Percentiles rank a stretch among this genome's conserved stretches.
These are phyloP conservation scores for Melanostigma gelatinosum DNA, from an alignment of 2,113 vertebrate genomes.

Conservation along the genomic window DNA sequence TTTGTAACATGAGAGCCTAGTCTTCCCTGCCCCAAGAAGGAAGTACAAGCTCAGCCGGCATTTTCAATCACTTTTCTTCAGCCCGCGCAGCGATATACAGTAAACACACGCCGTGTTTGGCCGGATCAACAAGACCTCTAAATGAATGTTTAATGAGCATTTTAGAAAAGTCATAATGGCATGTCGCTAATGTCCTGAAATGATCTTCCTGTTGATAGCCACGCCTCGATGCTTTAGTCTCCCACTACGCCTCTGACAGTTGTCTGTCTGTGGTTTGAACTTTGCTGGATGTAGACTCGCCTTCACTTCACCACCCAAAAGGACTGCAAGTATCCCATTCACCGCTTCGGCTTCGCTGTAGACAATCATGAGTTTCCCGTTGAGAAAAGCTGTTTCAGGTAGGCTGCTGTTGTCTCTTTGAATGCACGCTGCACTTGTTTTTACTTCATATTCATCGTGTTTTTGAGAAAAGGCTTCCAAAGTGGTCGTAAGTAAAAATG, in stretches of 20 bases:
- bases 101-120: slow-evolving; percentile 75
- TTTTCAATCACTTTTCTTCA: slow-evolving; percentile 71
- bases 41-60: slow-evolving; percentile 72
- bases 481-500: not conserved
- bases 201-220: slow-evolving; percentile 94
- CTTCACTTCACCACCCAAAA: slow-evolving; percentile 74
- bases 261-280: slow-evolving; percentile 93
- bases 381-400: slow-evolving; percentile 96
- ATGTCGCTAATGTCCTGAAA: slow-evolving; percentile 99
- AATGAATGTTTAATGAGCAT: slow-evolving; percentile 99
- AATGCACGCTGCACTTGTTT: not conserved
- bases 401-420: slow-evolving; percentile 72
- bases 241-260: slow-evolving; percentile 89
- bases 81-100: slow-evolving; percentile 60
- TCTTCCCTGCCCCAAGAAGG: slow-evolving; percentile 85
- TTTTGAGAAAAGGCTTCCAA: too few relatives aligned
- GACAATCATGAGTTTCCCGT: slow-evolving; percentile 91
- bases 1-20: slow-evolving; percentile 90
- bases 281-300: slow-evolving; percentile 85
- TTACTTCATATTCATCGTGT: not conserved
- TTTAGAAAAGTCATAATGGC: slow-evolving; percentile 95
- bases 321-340: slow-evolving; percentile 65
- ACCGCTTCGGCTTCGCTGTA: slow-evolving; percentile 71
- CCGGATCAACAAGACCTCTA: slow-evolving; percentile 88
- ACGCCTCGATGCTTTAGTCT: slow-evolving; percentile 90